Conservation (phyloP, 2,113 vertebrate genomes). For the Stegostoma tigrinum region DNA sequence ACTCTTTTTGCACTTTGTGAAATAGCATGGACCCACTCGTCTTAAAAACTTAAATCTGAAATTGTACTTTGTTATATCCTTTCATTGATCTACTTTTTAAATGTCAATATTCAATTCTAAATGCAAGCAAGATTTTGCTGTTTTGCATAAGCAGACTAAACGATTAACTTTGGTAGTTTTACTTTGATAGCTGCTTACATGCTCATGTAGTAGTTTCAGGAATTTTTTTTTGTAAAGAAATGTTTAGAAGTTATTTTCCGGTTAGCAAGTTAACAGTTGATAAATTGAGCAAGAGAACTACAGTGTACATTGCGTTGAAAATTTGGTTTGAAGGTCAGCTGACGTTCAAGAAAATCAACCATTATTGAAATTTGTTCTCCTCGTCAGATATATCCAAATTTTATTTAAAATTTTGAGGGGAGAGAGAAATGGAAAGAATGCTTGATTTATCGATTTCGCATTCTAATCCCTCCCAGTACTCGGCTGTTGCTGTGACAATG, state of each 20-base stretch:
- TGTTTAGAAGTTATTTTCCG: background rate
- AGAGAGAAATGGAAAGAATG: background rate
- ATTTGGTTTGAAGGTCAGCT: background rate
- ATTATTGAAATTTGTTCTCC: background rate
- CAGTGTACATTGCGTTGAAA: background rate
- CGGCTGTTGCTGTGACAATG: background rate
- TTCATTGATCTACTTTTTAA: slow-evolving; percentile 8
- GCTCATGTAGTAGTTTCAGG: background rate
- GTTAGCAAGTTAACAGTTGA: background rate
- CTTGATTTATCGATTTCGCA: background rate
- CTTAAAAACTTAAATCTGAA: background rate
- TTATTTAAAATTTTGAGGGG: background rate
- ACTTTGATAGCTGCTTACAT: background rate
- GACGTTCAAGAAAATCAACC: background rate
- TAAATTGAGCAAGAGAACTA: background rate
- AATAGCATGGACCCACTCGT: background rate
- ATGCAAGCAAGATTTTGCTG: background rate
- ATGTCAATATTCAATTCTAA: background rate
- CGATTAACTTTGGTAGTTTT: background rate
- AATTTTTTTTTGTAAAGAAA: background rate
- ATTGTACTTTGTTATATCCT: background rate
- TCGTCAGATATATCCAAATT: background rate
- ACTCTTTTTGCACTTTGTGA: background rate
- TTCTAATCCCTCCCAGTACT: background rate
- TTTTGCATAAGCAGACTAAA: background rate